Evolutionary conservation across 2,888 invertebrate species (phyloP).

Genomic region (Ecliptopera silaceata): DNA sequence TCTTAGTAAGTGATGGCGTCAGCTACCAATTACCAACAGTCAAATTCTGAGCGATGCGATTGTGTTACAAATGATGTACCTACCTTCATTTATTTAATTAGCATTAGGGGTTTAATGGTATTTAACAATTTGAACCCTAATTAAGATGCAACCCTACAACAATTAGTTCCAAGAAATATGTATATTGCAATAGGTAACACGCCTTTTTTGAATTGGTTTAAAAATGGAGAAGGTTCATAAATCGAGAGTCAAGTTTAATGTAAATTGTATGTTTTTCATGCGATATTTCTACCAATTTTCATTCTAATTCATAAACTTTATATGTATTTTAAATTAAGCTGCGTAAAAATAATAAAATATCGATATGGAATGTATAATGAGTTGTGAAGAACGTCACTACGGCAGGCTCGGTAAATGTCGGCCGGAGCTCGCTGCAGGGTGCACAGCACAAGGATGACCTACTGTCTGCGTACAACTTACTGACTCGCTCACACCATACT

Average conservation of each 20-base stretch:
- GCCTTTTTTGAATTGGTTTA: too few species aligned
- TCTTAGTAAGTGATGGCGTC: constrained; percentile 28
- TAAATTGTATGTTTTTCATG: too few species aligned
- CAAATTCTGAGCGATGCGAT: neutral
- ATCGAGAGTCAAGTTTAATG: too few species aligned
- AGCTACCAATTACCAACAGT: neutral
- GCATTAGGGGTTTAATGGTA: too few species aligned
- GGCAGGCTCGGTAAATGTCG: constrained; percentile 16
- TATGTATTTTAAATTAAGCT: neutral
- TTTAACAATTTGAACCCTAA: too few species aligned
- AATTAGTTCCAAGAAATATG: too few species aligned
- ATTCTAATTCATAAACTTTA: neutral
- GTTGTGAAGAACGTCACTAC: constrained; percentile 17
- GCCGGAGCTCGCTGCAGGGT: constrained; percentile 19
- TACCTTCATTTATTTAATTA: too few species aligned
- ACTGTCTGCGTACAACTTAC: constrained; percentile 8
- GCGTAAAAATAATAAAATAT: neutral
- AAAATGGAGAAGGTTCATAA: too few species aligned
- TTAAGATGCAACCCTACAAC: too few species aligned
- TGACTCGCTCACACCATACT: constrained; percentile 2
- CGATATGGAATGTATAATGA: neutral
- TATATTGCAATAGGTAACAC: too few species aligned
- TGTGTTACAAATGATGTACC: too few species aligned
- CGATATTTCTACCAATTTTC: too few species aligned
- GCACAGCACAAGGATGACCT: constrained; percentile 18